Conservation (phyloP, 2,797 vertebrate genomes). For the Novumbra hubbsi region DNA sequence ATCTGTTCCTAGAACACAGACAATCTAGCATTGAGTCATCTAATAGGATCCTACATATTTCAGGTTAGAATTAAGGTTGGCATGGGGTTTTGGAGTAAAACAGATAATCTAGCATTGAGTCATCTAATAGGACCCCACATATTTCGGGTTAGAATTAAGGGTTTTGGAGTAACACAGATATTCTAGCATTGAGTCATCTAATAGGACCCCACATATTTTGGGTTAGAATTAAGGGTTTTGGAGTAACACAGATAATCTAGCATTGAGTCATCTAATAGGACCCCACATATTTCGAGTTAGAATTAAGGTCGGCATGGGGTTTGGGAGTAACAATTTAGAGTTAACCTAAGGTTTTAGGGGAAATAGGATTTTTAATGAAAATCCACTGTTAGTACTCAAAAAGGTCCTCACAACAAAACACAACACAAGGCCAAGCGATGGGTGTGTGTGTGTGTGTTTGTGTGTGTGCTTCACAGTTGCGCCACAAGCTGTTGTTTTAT, state of each 20-base stretch:
- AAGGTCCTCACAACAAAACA: too few relatives aligned
- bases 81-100: not conserved
- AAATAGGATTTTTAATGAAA: too few relatives aligned
- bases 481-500: too few relatives aligned
- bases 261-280: not conserved
- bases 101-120: not conserved
- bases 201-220: not conserved
- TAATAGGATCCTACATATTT: not conserved
- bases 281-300: not conserved
- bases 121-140: not conserved
- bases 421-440: too few relatives aligned
- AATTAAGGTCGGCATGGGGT: not conserved
- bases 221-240: not conserved
- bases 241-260: not conserved
- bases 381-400: too few relatives aligned
- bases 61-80: not conserved
- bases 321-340: too few relatives aligned
- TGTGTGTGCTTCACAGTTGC: too few relatives aligned
- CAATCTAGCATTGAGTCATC: not conserved
- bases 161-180: not conserved
- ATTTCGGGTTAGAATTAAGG: not conserved
- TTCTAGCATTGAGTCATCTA: not conserved
- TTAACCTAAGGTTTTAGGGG: too few relatives aligned
- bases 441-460: too few relatives aligned
- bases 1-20: conserved; percentile 76